Percentiles rank a stretch among this genome's conserved stretches.
These are phyloP conservation scores for Hippocampus kuda DNA, from an alignment of 2,797 vertebrate species.

Conservation along the genomic window DNA sequence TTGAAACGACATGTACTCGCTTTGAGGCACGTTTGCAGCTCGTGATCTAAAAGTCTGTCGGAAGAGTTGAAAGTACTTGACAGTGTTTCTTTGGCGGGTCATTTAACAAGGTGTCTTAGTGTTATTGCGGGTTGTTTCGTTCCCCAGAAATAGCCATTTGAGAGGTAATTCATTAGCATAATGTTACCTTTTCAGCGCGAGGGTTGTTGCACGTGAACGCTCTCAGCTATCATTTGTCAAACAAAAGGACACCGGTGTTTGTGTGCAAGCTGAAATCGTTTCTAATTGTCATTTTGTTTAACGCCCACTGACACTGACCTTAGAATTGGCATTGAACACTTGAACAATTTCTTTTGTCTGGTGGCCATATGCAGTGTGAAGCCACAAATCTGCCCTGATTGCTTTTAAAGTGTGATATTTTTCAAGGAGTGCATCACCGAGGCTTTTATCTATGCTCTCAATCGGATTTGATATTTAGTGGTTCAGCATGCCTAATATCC, in stretches of 20 bases:
- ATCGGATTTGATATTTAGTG: constrained; percentile 6
- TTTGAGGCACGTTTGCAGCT: constrained; percentile 3
- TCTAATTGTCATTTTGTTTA: constrained; percentile 34
- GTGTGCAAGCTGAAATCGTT: constrained; percentile 19
- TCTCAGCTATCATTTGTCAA: constrained; percentile 1
- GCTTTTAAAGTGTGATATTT: constrained; percentile 8
- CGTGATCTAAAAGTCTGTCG: constrained; percentile 18
- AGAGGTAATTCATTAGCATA: constrained; percentile 41
- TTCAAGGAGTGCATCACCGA: constrained; percentile 2
- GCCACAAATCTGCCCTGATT: neutral
- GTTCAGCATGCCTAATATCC: neutral
- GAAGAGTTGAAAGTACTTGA: constrained; percentile 2
- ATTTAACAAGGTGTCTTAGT: constrained; percentile 16
- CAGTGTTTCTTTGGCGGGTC: constrained; percentile 23
- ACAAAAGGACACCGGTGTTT: constrained; percentile 32
- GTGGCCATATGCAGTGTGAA: neutral
- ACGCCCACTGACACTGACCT: constrained; percentile 19
- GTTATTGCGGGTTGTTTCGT: constrained; percentile 17
- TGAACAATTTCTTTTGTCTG: neutral
- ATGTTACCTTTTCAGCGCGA: constrained; percentile 36
- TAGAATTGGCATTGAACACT: constrained; percentile 8
- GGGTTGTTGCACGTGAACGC: constrained; percentile 20
- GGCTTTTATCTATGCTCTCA: constrained; percentile 1
- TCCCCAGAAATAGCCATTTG: constrained; percentile 30
- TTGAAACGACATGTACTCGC: constrained; percentile 8